Evolutionary conservation across 1,140 invertebrate species (phyloP), one percentile per base, ranked within the genome.

Genomic region (Eupristina koningsbergeri): DNA sequence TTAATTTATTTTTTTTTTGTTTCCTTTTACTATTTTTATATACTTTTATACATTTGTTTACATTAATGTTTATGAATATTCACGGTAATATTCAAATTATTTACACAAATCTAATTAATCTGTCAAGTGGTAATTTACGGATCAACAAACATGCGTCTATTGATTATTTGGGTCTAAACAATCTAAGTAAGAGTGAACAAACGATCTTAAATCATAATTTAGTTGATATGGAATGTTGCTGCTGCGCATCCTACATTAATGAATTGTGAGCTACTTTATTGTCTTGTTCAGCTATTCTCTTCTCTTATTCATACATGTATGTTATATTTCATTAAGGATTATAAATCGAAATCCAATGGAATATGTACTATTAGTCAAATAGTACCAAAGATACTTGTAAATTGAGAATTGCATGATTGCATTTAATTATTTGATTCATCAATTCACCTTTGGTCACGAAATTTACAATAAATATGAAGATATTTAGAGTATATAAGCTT

Each of bases 151-250:
- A n/a, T 22, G 45, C 87, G 88, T 89, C 88, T 86, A 88, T 90
- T 88, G 87, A 89, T 88, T 89, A 89, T 91, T 90, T 89, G 87
- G 89, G 91, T 89, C 87, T 88, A 90, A 91, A 92, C 91, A 92
- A 92, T 92, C 89, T 89, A 89, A 87, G 39, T 13, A 36, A 22
- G n/a, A 6, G 87, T 87, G 88, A 87, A 91, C 90, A 91, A 91
- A 83, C 84, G 89, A 88, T 89, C 90, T 92, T 92, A 92, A 91
- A 92, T 92, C 90, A 92, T 91, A 91, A 92, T 92, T 91, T 92
- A 90, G 91, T 91, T 92, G 91, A 92, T 92, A 90, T 90, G 91
- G 91, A 92, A 92, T 92, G 91, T 90, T 11, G 13, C 6, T 50
- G 1, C 88, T 89, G 88, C 86, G 86, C 83, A 15, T 89, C 88